phyloP scores from a whole-genome alignment of 2,113 vertebrate genomes.

The Saguinus midas region DNA sequence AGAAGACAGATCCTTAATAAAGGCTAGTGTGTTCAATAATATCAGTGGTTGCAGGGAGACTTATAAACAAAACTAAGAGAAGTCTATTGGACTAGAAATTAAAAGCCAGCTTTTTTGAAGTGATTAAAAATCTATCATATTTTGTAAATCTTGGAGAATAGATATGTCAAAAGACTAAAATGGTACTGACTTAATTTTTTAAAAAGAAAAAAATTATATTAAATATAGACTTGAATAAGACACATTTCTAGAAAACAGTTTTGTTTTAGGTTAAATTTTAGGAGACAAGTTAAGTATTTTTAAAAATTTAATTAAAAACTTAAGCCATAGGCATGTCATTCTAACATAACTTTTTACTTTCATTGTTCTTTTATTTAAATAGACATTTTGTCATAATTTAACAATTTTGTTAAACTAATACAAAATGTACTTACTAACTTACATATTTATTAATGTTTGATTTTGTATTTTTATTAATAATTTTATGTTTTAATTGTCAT shows the following conservation, averaged over 20 bases:
- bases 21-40: not conserved
- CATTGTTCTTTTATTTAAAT: not conserved
- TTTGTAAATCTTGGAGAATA: not conserved
- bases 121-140: not conserved
- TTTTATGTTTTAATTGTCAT: not conserved
- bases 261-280: not conserved
- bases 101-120: not conserved
- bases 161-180: not conserved
- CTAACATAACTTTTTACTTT: not conserved
- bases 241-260: not conserved
- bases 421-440: not conserved
- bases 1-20: not conserved
- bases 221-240: not conserved
- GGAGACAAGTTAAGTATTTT: not conserved
- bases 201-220: not conserved
- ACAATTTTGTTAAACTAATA: not conserved
- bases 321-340: not conserved
- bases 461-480: not conserved
- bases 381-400: not conserved
- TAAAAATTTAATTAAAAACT: not conserved
- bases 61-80: not conserved
- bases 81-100: not conserved
- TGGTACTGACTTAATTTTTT: not conserved
- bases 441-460: not conserved
- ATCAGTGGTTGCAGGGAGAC: not conserved